Evolutionary conservation across 1,140 invertebrate genomes (phyloP), one percentile per base, ranked within the genome.

Genomic region (Luehdorfia chinensis): DNA sequence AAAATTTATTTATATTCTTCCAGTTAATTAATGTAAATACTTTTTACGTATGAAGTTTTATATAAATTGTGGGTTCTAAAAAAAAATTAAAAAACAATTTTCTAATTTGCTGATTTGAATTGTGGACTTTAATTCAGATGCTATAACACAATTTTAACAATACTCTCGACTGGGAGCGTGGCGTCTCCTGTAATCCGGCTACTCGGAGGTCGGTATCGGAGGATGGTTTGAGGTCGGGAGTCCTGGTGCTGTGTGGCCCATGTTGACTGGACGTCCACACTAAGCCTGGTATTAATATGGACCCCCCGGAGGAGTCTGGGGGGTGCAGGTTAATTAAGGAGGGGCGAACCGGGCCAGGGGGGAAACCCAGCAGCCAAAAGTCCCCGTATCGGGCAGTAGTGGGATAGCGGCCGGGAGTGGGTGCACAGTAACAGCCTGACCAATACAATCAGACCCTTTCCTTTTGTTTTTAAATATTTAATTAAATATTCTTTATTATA

Each of bases 361-460:
- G 19, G 19, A 21, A 28, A 96, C 64, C 52, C 57, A 68, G 61
- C 58, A 68, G 65, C 55, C 60, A 64, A 64, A 64, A 96, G 94
- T 93, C 92, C 92, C 94, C 95, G 94, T 94, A 94, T 94, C 89
- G 93, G 89, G 93, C 95, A 96, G 95, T 96, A 96, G 95, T 95
- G 94, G 95, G 95, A 96, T 95, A 92, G 95, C 95, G 93, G 91
- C 94, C 90, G 94, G 94, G 95, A 97, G 95, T 95, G 92, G 90
- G 90, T 88, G 89, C 89, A 89, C 87, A 89, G 89, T 88, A 85
- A 84, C 90, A 96, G 94, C 95, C 93, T 88, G 90, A 88, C 90
- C 91, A 91, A 96, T 89, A 96, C 70, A 94, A 90, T 90, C 89
- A 93, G 90, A 96, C 95, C 90, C 88, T 87, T 89, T 89, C 90